Percentiles rank a stretch among this genome's conserved stretches.
These are phyloP conservation scores for Antheraea pernyi DNA, from an alignment of 1,140 invertebrate species.

Conservation along the genomic window DNA sequence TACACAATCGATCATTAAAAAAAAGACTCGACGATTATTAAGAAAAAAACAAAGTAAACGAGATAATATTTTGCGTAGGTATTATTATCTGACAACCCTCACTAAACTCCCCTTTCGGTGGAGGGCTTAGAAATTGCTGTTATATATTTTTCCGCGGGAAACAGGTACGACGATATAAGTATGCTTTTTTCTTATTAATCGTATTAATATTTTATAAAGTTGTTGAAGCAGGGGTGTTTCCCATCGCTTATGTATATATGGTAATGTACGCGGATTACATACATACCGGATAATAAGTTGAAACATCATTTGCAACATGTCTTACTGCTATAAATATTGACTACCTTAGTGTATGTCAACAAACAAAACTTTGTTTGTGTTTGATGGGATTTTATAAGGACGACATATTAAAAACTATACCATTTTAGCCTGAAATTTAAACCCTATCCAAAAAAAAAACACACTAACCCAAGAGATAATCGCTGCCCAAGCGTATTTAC, in stretches of 20 bases:
- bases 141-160: background rate
- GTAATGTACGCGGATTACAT: too few relatives aligned
- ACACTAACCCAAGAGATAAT: too few relatives aligned
- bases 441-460: too few relatives aligned
- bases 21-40: background rate
- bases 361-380: too few relatives aligned
- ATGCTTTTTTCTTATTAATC: background rate
- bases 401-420: too few relatives aligned
- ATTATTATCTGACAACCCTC: conserved; percentile 2
- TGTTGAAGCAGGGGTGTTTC: background rate
- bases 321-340: too few relatives aligned
- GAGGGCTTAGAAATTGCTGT: conserved; percentile 9
- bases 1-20: conserved; percentile 1
- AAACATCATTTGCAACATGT: too few relatives aligned
- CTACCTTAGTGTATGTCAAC: too few relatives aligned
- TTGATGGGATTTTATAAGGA: too few relatives aligned
- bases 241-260: background rate
- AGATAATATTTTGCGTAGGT: conserved; percentile 17
- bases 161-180: background rate
- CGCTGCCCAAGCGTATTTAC: too few relatives aligned
- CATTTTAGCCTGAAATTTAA: too few relatives aligned
- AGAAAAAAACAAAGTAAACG: conserved; percentile 31
- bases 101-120: conserved; percentile 4
- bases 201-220: background rate
- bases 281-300: too few relatives aligned